Evolutionary conservation across 2,888 invertebrate species (phyloP).

Genomic region (Drosophila mettleri): DNA sequence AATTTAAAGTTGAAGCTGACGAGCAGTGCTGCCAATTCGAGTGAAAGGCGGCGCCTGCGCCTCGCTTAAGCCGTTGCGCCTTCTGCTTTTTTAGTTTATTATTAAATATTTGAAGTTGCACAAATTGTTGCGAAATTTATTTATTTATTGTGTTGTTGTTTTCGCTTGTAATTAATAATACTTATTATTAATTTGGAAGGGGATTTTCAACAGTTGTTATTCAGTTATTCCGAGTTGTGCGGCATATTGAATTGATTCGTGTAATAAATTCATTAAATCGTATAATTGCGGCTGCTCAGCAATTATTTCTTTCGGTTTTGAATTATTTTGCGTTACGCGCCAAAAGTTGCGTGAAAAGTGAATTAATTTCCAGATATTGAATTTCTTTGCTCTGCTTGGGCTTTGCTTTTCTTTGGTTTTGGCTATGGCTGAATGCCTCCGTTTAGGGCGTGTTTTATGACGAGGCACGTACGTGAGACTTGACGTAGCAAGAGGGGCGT

Average conservation of each 20-base stretch:
- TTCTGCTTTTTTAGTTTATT: slow-evolving; percentile 31
- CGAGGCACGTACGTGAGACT: slow-evolving; percentile 73
- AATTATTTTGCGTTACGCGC: slow-evolving; percentile 47
- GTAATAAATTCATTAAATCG: slow-evolving; percentile 77
- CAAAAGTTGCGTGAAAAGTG: slow-evolving; percentile 55
- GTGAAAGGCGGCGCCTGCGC: slow-evolving; percentile 77
- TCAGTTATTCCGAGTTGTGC: slow-evolving; percentile 52
- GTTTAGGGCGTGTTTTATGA: slow-evolving; percentile 74
- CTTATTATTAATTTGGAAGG: slow-evolving; percentile 70
- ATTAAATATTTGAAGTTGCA: too few species aligned
- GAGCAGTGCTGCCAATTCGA: slow-evolving; percentile 72
- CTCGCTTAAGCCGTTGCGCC: slow-evolving; percentile 56
- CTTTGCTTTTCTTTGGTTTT: slow-evolving; percentile 39
- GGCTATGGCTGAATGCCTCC: slow-evolving; percentile 67
- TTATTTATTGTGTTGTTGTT: slow-evolving; percentile 21
- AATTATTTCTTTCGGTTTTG: slow-evolving; percentile 42
- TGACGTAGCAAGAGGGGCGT: slow-evolving; percentile 13
- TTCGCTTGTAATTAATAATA: slow-evolving; percentile 49
- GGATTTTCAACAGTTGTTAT: slow-evolving; percentile 33
- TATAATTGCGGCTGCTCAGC: slow-evolving; percentile 70
- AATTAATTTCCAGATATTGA: slow-evolving; percentile 55
- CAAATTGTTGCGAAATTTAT: slow-evolving; percentile 12
- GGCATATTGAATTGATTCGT: slow-evolving; percentile 64
- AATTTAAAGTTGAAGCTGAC: neutral
- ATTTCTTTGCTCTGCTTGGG: slow-evolving; percentile 35